Conservation (phyloP, 2,797 vertebrate species). For the Chrosomus eos region DNA sequence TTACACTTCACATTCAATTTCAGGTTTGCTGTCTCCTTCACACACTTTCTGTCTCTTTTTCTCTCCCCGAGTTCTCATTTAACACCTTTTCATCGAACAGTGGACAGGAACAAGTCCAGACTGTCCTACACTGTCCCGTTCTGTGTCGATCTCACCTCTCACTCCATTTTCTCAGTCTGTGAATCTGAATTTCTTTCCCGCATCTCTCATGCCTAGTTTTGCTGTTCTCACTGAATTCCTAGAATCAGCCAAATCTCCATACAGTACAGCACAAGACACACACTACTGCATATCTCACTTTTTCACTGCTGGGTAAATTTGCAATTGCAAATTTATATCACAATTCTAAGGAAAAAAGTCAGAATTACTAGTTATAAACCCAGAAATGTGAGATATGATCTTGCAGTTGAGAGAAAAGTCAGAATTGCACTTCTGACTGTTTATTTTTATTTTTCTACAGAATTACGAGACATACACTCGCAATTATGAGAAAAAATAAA, state of each 20-base stretch:
- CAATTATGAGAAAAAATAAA: too few species aligned
- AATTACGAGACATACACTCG: too few species aligned
- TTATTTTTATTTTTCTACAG: too few species aligned
- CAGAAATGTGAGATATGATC: too few species aligned
- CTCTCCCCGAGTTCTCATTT: constrained; percentile 28
- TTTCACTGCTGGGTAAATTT: neutral
- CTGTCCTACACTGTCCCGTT: constrained; percentile 16
- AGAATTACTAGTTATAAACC: too few species aligned
- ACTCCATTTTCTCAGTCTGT: constrained; percentile 10
- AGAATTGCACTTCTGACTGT: too few species aligned
- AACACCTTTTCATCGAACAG: constrained; percentile 41
- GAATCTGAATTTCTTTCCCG: neutral
- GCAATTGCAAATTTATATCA: too few species aligned
- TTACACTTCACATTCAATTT: constrained; percentile 40
- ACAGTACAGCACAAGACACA: neutral
- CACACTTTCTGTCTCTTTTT: neutral
- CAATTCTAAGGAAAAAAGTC: too few species aligned
- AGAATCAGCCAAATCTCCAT: neutral
- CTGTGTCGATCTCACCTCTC: constrained; percentile 29
- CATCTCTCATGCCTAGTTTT: neutral
- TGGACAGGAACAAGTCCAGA: constrained; percentile 40
- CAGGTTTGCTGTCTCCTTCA: constrained; percentile 6
- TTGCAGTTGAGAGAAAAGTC: too few species aligned
- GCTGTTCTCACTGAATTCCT: neutral
- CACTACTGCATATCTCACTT: neutral